Evolutionary conservation across 1,140 invertebrate species (phyloP).

Genomic region (Procambarus virginalis): DNA sequence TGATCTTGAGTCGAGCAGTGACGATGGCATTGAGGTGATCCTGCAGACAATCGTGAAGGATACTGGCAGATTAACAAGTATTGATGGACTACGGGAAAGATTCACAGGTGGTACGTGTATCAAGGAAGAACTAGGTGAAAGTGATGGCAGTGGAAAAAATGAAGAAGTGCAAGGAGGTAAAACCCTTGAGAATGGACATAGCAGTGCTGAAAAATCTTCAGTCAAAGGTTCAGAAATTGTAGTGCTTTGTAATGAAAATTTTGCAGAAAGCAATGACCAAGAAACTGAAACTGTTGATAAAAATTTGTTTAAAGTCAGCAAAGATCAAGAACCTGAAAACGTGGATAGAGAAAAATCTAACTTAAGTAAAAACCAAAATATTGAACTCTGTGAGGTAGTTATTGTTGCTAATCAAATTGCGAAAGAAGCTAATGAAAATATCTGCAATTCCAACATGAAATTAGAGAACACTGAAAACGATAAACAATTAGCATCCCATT

Average conservation of each 20-base stretch:
- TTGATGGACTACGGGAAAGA: constrained; percentile 31
- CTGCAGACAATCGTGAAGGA: constrained; percentile 47
- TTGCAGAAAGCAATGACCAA: not conserved
- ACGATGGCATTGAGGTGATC: constrained; percentile 34
- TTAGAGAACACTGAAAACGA: not conserved
- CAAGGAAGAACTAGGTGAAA: not conserved
- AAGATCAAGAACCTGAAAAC: constrained; percentile 5
- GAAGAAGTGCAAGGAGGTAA: not conserved
- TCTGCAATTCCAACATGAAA: not conserved
- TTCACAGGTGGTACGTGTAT: not conserved
- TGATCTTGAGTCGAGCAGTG: not conserved
- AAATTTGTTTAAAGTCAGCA: not conserved
- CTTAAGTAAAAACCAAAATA: not conserved
- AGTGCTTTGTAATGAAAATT: not conserved
- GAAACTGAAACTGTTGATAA: not conserved
- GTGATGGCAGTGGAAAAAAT: not conserved
- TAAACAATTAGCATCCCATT: not conserved
- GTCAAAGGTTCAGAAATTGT: not conserved
- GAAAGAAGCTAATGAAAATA: not conserved
- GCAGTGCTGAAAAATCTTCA: not conserved
- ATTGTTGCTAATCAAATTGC: too few relatives aligned
- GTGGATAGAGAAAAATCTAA: not conserved
- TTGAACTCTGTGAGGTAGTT: not conserved
- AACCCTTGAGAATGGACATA: not conserved
- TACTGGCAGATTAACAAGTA: constrained; percentile 27